These are phyloP conservation scores for Sminthopsis crassicaudata DNA, from an alignment of 2,113 vertebrate species.

Conservation along the genomic window DNA sequence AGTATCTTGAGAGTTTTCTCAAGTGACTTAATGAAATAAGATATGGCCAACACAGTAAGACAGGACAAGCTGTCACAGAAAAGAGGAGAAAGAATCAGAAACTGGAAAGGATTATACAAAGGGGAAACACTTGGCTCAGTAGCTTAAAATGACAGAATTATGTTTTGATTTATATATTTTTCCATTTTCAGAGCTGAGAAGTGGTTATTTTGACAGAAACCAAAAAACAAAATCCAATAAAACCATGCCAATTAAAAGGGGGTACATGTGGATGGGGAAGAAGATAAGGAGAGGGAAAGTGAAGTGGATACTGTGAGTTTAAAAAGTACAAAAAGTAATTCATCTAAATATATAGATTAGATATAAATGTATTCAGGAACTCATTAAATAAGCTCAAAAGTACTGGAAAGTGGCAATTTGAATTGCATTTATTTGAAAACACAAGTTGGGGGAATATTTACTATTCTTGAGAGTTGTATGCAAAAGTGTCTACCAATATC, in stretches of 20 bases:
- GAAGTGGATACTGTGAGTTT: slow-evolving; percentile 71
- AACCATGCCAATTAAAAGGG: not conserved
- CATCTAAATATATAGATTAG: slow-evolving; percentile 80
- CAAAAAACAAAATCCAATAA: not conserved
- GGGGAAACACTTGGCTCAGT: not conserved
- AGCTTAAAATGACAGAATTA: slow-evolving; percentile 4
- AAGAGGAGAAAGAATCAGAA: not conserved
- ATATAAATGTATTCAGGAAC: slow-evolving; percentile 77
- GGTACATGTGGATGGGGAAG: not conserved
- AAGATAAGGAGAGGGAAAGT: not conserved
- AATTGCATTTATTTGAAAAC: slow-evolving; percentile 75
- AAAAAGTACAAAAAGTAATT: slow-evolving; percentile 83
- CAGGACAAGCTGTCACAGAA: slow-evolving; percentile 52
- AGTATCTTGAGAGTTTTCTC: slow-evolving; percentile 61
- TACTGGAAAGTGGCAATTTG: slow-evolving; percentile 75
- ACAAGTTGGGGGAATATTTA: slow-evolving; percentile 62
- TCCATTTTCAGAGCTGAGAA: slow-evolving; percentile 52
- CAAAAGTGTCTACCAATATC: slow-evolving; percentile 74
- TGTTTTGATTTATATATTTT: not conserved
- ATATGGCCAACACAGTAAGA: slow-evolving; percentile 56
- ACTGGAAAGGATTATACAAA: not conserved
- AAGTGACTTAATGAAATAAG: slow-evolving; percentile 57
- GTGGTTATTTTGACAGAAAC: slow-evolving; percentile 48
- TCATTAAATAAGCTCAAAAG: slow-evolving; percentile 73
- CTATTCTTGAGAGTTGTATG: slow-evolving; percentile 69